phyloP scores from a whole-genome alignment of 2,888 invertebrate genomes.

The Gisinianus flammeolus region DNA sequence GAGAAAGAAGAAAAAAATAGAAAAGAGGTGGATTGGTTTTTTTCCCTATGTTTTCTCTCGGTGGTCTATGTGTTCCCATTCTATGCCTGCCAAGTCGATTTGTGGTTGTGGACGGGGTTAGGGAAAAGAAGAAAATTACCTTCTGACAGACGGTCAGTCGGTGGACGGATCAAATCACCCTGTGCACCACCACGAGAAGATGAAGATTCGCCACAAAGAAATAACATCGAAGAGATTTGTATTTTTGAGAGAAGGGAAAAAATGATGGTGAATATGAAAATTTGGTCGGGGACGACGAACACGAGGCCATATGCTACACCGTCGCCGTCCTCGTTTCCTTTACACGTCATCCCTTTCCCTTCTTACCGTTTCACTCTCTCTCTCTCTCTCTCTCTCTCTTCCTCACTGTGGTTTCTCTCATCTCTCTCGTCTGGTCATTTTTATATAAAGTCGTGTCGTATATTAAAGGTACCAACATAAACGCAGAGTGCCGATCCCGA shows the following conservation, averaged over 20 bases:
- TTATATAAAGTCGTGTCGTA: slow-evolving; percentile 32
- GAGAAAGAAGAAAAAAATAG: slow-evolving; percentile 30
- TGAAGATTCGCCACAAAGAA: slow-evolving; percentile 29
- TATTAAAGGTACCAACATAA: slow-evolving; percentile 32
- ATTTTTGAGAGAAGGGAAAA: slow-evolving; percentile 45
- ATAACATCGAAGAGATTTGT: slow-evolving; percentile 47
- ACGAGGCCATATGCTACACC: slow-evolving; percentile 48
- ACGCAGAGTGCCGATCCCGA: background rate
- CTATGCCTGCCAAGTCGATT: slow-evolving; percentile 31
- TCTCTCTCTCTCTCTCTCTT: slow-evolving; percentile 14
- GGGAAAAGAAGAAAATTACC: slow-evolving; percentile 52
- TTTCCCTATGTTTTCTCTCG: slow-evolving; percentile 27
- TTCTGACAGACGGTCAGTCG: slow-evolving; percentile 52
- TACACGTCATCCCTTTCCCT: slow-evolving; percentile 22
- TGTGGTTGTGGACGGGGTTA: slow-evolving; percentile 33
- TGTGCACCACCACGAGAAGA: slow-evolving; percentile 18
- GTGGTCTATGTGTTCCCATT: slow-evolving; percentile 8
- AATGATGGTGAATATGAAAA: slow-evolving; percentile 58
- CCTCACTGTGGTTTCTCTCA: no score
- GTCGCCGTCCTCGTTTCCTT: slow-evolving; percentile 33
- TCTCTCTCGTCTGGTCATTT: slow-evolving; percentile 28
- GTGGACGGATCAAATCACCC: slow-evolving; percentile 40
- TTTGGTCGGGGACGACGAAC: slow-evolving; percentile 47
- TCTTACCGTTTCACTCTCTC: slow-evolving; percentile 30
- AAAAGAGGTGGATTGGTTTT: slow-evolving; percentile 40